A percentile compares a stretch with the other conserved stretches of the same genome.
These are phyloP conservation scores for Nesospiza acunhae DNA, from an alignment of 2,113 vertebrate genomes.

Conservation along the genomic window DNA sequence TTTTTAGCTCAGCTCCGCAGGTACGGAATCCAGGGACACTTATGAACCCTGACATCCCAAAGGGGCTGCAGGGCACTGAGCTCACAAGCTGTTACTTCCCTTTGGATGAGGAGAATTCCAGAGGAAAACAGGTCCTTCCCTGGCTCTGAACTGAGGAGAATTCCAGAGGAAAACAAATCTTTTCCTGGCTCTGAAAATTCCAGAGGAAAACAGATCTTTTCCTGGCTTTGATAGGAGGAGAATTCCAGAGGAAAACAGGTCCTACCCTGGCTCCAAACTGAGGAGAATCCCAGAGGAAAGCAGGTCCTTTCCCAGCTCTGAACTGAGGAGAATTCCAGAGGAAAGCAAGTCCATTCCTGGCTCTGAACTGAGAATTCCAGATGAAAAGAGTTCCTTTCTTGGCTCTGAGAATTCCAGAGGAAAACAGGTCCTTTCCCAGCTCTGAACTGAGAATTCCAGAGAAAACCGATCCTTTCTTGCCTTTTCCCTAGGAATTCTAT, in stretches of 20 bases:
- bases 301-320: rapidly evolving
- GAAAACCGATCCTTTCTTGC: neutral
- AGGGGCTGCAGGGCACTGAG: neutral
- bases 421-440: rapidly evolving
- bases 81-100: neutral
- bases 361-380: neutral
- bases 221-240: too few species aligned
- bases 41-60: neutral
- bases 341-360: rapidly evolving
- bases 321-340: neutral
- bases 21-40: neutral
- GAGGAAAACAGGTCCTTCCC: neutral
- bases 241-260: neutral
- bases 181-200: neutral
- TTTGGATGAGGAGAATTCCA: neutral
- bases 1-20: slow-evolving; percentile 18
- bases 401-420: neutral
- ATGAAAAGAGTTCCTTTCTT: rapidly evolving
- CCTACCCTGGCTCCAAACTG: neutral
- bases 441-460: neutral
- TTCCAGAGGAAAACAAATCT: rapidly evolving
- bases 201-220: rapidly evolving
- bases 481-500: neutral
- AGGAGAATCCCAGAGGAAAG: neutral
- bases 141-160: neutral